These are phyloP conservation scores for Noctua janthina DNA, from an alignment of 2,888 invertebrate species.

Conservation along the genomic window DNA sequence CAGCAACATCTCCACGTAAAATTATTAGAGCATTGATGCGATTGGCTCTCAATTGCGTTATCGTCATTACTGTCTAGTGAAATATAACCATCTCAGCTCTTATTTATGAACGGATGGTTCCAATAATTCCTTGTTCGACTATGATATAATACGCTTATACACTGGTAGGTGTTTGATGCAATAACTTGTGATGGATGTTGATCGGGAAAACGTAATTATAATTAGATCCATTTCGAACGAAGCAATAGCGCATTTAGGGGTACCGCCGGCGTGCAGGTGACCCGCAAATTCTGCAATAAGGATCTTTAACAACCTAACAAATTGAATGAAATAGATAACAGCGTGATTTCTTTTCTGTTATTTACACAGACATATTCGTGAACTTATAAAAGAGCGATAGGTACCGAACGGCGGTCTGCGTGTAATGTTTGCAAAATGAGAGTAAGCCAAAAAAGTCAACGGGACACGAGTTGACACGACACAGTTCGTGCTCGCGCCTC, in stretches of 20 bases:
- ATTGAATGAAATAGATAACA: conserved; percentile 7
- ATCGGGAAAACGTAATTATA: background rate
- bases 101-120: conserved; percentile 55
- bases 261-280: background rate
- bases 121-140: conserved; percentile 38
- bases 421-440: conserved; percentile 36
- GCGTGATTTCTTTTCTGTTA: background rate
- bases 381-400: background rate
- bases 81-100: conserved; percentile 23
- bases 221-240: conserved; percentile 5
- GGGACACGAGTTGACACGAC: conserved; percentile 37
- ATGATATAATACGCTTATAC: conserved; percentile 25
- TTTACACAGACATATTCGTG: background rate
- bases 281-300: background rate
- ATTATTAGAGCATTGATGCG: conserved; percentile 22
- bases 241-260: background rate
- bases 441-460: conserved; percentile 29
- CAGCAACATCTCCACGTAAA: conserved; percentile 7
- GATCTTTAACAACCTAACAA: background rate
- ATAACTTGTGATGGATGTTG: conserved; percentile 6
- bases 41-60: conserved; percentile 32
- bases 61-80: conserved; percentile 38
- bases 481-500: conserved; percentile 45
- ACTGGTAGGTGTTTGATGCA: conserved; percentile 8
- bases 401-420: conserved; percentile 9